Evolutionary conservation across 2,888 invertebrate species (phyloP), one percentile per base, ranked within the genome.

Genomic region (Chromoteleia sp.): DNA sequence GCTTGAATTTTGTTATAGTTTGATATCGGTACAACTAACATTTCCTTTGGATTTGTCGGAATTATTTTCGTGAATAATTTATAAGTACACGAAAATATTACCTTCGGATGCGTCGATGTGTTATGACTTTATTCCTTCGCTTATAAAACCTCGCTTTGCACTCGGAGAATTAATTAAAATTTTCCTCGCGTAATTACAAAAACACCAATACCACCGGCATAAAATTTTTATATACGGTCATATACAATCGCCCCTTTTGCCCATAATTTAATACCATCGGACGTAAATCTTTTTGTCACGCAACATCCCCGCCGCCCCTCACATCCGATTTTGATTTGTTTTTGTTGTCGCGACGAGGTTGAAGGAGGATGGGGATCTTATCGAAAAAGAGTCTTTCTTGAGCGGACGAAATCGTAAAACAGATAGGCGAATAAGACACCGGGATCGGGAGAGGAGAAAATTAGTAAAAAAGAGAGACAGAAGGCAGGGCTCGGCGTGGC

Each of bases 401-500:
- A 79, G 61, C 61, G 58, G 48, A 68, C 77, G 59, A 77, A 82
- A 82, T 75, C 82, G 79, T 82, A 82, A 82, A 82, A 61, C 75
- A 78, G 79, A 79, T 75, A 78, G 73, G 82, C 25, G 71, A 82
- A 75, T 65, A 52, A 78, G 82, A 63, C 67, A 63, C 56, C 70
- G 45, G 70, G 63, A 67, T 74, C 33, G 50, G 76, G 45, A 61
- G 58, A 61, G 65, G 74, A 76, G 61, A 82, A 70, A 71, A 77
- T 71, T 39, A 63, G 80, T 77, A 73, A 78, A 82, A 82, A 71
- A 83, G 85, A 83, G 84, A 79, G 84, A 81, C 77, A 85, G 82
- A 85, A 84, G 80, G 83, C 81, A 75, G 73, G 78, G 76, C 82
- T 85, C 86, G 85, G 86, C 86, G 86, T 83, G 85, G 89, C 89